Evolutionary conservation across 2,888 invertebrate genomes (phyloP).

Genomic region (Nomada goodeniana): DNA sequence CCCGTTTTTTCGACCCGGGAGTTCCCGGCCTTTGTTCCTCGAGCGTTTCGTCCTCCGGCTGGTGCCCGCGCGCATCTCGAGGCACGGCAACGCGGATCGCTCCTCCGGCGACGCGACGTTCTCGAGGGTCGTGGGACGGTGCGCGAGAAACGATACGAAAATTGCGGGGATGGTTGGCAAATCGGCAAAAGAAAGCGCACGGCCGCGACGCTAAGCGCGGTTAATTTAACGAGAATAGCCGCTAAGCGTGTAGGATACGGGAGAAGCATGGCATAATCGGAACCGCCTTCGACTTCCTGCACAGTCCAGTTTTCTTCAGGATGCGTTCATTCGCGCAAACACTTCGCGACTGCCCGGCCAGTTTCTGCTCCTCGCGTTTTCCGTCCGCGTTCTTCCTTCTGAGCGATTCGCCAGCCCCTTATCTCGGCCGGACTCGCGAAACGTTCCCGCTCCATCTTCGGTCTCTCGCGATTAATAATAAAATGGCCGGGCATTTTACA

Average conservation of each 20-base stretch:
- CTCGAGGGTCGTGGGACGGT: no score
- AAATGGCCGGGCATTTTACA: conserved; percentile 70
- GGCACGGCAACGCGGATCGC: not conserved
- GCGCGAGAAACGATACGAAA: not conserved
- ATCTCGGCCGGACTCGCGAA: conserved; percentile 2
- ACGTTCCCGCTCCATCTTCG: conserved; percentile 18
- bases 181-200: not conserved
- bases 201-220: conserved; percentile 10
- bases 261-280: not conserved
- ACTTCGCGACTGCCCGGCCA: not conserved
- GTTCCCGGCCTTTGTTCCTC: not conserved
- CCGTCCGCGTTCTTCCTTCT: not conserved
- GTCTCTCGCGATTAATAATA: conserved; percentile 72
- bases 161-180: not conserved
- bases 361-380: not conserved
- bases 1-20: not conserved
- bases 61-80: not conserved
- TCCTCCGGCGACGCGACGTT: not conserved
- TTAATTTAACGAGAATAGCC: conserved; percentile 10
- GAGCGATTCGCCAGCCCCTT: not conserved
- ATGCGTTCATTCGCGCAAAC: conserved; percentile 14
- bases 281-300: conserved; percentile 37
- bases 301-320: not conserved
- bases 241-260: conserved; percentile 11
- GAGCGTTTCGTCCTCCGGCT: not conserved